Evolutionary conservation across 2,888 invertebrate genomes (phyloP).

Genomic region (Biston stratarius): DNA sequence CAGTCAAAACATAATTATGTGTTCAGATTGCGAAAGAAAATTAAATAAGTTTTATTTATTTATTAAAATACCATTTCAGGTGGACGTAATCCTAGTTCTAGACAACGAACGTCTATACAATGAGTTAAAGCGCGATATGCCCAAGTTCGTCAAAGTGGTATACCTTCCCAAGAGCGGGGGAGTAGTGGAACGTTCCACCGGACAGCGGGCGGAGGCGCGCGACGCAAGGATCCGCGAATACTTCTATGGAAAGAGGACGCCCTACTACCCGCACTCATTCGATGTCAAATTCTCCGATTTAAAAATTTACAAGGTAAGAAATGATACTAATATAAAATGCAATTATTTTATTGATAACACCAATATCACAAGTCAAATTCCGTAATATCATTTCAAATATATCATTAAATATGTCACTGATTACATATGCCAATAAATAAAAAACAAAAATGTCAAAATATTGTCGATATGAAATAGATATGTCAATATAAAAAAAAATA

Average conservation of each 20-base stretch:
- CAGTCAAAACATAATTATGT: too few relatives aligned
- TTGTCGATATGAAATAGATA: too few relatives aligned
- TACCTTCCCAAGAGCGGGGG: constrained; percentile 98
- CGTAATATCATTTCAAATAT: too few relatives aligned
- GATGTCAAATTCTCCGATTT: constrained; percentile 96
- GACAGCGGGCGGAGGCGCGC: constrained; percentile 90
- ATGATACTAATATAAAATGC: too few relatives aligned
- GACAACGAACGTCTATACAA: constrained; percentile 98
- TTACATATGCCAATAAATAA: too few relatives aligned
- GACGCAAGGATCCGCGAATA: constrained; percentile 96
- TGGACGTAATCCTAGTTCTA: constrained; percentile 97
- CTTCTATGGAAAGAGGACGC: constrained; percentile 95
- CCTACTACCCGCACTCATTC: constrained; percentile 97
- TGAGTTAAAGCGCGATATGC: constrained; percentile 97
- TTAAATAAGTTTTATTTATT: too few relatives aligned
- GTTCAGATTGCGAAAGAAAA: too few relatives aligned
- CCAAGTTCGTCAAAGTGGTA: constrained; percentile 96
- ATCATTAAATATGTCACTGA: too few relatives aligned
- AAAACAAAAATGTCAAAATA: too few relatives aligned
- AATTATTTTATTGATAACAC: too few relatives aligned
- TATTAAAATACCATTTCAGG: constrained; percentile 71
- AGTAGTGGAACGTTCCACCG: constrained; percentile 94
- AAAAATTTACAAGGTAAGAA: constrained; percentile 91
- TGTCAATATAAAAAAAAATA: too few relatives aligned
- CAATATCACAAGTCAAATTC: too few relatives aligned